Percentiles rank a stretch among this genome's conserved stretches.
These are phyloP conservation scores for Apistogramma diplotaenia DNA, from an alignment of 2,113 vertebrate species.

Conservation along the genomic window DNA sequence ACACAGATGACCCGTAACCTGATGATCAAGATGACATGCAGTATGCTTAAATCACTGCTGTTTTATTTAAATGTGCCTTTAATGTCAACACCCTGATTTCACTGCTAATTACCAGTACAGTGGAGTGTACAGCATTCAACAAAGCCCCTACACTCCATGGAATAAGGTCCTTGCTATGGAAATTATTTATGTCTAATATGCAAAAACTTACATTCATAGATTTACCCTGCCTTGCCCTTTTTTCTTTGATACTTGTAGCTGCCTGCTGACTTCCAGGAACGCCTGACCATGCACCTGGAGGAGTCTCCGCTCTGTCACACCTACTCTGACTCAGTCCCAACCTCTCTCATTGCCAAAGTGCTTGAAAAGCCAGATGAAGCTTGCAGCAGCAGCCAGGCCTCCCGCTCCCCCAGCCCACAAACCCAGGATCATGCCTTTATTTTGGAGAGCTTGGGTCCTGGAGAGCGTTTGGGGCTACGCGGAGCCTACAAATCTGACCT, in stretches of 20 bases:
- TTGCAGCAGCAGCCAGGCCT: slow-evolving; percentile 81
- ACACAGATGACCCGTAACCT: background rate
- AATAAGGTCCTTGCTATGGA: background rate
- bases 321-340: slow-evolving; percentile 85
- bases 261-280: slow-evolving; percentile 91
- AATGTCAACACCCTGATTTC: background rate
- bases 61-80: background rate
- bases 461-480: slow-evolving; percentile 77
- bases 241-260: slow-evolving; percentile 73
- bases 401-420: slow-evolving; percentile 86
- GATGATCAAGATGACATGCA: background rate
- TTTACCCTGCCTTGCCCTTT: background rate
- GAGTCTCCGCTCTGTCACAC: slow-evolving; percentile 85
- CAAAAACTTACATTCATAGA: background rate
- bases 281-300: slow-evolving; percentile 88
- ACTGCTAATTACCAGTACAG: background rate
- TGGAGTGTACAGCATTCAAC: background rate
- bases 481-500: slow-evolving; percentile 87
- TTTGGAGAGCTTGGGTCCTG: slow-evolving; percentile 74
- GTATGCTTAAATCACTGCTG: background rate
- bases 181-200: background rate
- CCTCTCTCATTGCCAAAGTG: slow-evolving; percentile 87
- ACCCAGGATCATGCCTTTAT: slow-evolving; percentile 74
- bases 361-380: slow-evolving; percentile 90
- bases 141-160: background rate